phyloP scores from a whole-genome alignment of 2,797 vertebrate species.

The Kryptopterus vitreolus region DNA sequence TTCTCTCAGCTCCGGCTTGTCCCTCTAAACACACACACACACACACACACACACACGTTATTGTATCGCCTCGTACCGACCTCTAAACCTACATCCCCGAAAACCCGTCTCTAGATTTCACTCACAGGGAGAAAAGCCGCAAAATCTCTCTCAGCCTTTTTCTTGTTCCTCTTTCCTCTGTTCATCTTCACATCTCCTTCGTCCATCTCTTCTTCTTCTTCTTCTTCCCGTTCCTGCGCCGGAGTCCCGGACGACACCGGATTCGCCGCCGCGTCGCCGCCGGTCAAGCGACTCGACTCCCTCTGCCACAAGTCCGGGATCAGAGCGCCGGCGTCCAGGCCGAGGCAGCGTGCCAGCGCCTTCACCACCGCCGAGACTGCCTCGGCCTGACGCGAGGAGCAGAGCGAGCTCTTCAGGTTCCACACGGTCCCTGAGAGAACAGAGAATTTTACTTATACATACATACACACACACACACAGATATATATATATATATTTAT shows the following conservation, averaged over 20 bases:
- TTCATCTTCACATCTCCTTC: conserved; percentile 71
- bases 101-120: background rate
- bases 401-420: conserved; percentile 87
- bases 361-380: conserved; percentile 80
- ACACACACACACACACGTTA: conserved; percentile 21
- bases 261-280: conserved; percentile 57
- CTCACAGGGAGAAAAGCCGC: conserved; percentile 92
- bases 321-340: conserved; percentile 73
- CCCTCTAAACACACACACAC: conserved; percentile 71
- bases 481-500: too few relatives aligned
- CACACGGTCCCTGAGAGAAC: conserved; percentile 81
- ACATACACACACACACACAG: too few relatives aligned
- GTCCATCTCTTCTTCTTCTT: conserved; percentile 72
- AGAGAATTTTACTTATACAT: too few relatives aligned
- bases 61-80: background rate
- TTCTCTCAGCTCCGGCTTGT: conserved; percentile 85
- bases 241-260: conserved; percentile 47
- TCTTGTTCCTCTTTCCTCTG: conserved; percentile 66
- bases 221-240: conserved; percentile 49
- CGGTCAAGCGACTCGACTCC: conserved; percentile 68
- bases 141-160: conserved; percentile 73
- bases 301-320: conserved; percentile 79
- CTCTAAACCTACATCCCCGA: background rate
- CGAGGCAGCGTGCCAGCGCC: conserved; percentile 81
- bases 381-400: conserved; percentile 81